Percentiles rank a stretch among this genome's conserved stretches.
These are phyloP conservation scores for Ichneumon xanthorius DNA, from an alignment of 2,888 invertebrate species.

Conservation along the genomic window DNA sequence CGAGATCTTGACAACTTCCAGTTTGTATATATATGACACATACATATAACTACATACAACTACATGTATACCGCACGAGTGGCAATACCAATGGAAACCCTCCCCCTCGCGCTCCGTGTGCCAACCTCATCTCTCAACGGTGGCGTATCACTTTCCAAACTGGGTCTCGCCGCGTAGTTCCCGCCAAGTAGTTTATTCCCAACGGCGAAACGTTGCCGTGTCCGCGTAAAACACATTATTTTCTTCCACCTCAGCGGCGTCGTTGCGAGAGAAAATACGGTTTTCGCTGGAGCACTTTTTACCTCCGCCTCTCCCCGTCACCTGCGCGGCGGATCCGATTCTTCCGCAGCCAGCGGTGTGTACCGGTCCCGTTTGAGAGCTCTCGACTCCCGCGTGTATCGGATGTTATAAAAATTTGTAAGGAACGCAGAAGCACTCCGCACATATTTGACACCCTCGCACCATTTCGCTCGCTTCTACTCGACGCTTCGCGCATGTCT, in stretches of 20 bases:
- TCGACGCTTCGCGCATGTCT: not conserved
- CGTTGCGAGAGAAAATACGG: slow-evolving; percentile 54
- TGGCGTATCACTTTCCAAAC: slow-evolving; percentile 63
- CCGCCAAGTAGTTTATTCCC: slow-evolving; percentile 62
- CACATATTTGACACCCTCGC: not conserved
- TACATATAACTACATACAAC: not conserved
- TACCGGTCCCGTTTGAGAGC: not conserved
- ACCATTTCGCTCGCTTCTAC: not conserved
- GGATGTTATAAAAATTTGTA: slow-evolving; percentile 10
- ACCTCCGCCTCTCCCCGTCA: slow-evolving; percentile 3
- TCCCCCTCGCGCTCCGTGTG: not conserved
- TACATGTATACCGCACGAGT: not conserved
- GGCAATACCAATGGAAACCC: slow-evolving; percentile 11
- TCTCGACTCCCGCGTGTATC: not conserved
- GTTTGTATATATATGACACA: slow-evolving; percentile 17
- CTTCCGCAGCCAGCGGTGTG: not conserved
- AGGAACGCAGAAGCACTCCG: not conserved
- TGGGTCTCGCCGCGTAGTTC: slow-evolving; percentile 47
- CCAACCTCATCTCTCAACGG: slow-evolving; percentile 57
- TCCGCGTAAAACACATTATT: slow-evolving; percentile 61
- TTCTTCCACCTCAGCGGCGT: slow-evolving; percentile 50
- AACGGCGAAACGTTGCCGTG: slow-evolving; percentile 55
- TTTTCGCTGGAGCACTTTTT: slow-evolving; percentile 42
- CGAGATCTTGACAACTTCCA: slow-evolving; percentile 28
- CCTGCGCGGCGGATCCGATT: not conserved